These are phyloP conservation scores for Lytechinus pictus DNA, from an alignment of 35 echinoderm and acorn worm genomes.

Conservation along the genomic window DNA sequence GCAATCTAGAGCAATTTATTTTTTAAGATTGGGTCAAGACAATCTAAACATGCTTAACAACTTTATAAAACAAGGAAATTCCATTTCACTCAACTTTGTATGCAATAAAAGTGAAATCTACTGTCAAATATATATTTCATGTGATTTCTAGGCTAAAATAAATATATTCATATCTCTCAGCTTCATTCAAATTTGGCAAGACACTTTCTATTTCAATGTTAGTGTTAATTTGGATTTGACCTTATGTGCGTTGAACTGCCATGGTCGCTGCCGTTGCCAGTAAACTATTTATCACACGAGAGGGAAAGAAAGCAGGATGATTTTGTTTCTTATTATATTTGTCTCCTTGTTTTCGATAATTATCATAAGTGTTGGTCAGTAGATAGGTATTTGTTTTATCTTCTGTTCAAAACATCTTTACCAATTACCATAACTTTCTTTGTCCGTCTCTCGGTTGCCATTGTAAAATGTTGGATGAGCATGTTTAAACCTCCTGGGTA, in stretches of 20 bases:
- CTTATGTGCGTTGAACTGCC: background rate
- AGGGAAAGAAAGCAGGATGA: too few species aligned
- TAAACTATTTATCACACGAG: too few species aligned
- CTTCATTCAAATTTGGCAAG: background rate
- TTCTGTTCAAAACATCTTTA: background rate
- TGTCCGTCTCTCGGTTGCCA: background rate
- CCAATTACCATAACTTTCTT: background rate
- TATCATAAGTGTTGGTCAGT: background rate
- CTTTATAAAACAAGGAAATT: background rate
- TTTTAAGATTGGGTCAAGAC: background rate
- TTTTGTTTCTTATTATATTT: background rate
- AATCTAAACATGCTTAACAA: background rate
- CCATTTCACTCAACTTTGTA: background rate
- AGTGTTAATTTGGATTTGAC: background rate
- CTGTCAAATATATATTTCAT: background rate
- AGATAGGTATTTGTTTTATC: background rate
- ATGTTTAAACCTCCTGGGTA: background rate
- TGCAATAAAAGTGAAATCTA: background rate
- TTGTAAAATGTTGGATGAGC: background rate
- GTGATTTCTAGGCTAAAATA: background rate
- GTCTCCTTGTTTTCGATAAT: background rate
- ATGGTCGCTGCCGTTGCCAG: too few species aligned
- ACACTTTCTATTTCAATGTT: background rate
- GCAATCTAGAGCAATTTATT: background rate
- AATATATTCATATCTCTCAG: background rate